Conservation (phyloP, 2,113 vertebrate species). For the Upupa epops region DNA sequence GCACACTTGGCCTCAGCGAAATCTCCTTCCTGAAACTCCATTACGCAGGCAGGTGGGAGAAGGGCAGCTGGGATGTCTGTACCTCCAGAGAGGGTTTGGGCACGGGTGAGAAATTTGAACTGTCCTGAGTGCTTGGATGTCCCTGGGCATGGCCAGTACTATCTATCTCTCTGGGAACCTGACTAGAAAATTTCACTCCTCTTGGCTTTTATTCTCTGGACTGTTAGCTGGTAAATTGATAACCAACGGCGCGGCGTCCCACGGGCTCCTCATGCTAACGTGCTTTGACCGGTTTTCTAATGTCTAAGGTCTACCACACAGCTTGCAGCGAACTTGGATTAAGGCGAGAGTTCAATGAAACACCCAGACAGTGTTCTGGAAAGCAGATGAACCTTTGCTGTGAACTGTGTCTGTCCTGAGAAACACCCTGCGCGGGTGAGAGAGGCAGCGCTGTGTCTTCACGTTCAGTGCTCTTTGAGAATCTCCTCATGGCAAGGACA, state of each 20-base stretch:
- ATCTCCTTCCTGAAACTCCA: background rate
- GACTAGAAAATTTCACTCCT: background rate
- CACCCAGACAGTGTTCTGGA: slow-evolving; percentile 9
- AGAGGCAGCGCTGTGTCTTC: background rate
- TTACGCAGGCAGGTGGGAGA: background rate
- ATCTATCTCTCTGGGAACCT: background rate
- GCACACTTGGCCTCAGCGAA: background rate
- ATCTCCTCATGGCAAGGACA: background rate
- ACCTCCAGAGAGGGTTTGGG: background rate
- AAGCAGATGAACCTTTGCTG: slow-evolving; percentile 25
- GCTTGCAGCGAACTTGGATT: background rate
- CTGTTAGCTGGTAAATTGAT: background rate
- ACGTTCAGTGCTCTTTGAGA: background rate
- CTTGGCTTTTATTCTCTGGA: background rate
- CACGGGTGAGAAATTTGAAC: background rate
- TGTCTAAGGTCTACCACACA: background rate
- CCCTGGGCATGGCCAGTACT: background rate
- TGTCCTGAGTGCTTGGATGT: background rate
- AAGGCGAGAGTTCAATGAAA: background rate
- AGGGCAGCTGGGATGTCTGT: background rate
- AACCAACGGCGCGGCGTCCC: background rate
- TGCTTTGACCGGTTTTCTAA: background rate
- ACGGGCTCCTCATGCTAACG: background rate
- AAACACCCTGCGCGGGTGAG: background rate
- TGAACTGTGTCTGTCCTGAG: background rate